A percentile compares a stretch with the other conserved stretches of the same genome.
Evolutionary conservation across 2,888 invertebrate species (phyloP).

Genomic region (Drosophila eohydei): DNA sequence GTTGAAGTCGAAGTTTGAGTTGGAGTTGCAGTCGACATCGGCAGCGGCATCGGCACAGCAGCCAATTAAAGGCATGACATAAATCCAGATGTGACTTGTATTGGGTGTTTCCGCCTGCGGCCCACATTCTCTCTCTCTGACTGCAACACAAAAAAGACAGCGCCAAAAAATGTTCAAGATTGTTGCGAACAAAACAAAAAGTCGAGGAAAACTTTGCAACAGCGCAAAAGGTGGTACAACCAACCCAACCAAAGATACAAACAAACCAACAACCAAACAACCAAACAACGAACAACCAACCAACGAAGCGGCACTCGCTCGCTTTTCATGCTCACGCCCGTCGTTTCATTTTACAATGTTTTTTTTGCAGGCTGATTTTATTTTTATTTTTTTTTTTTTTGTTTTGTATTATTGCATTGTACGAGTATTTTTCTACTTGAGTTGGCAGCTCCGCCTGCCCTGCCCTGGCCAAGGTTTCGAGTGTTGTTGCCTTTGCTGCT

Average conservation of each 20-base stretch:
- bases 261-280: constrained; percentile 19
- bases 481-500: constrained; percentile 43
- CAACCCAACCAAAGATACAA: constrained; percentile 25
- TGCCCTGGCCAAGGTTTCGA: constrained; percentile 47
- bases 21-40: constrained; percentile 17
- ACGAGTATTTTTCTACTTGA: constrained; percentile 80
- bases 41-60: constrained; percentile 74
- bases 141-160: constrained; percentile 59
- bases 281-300: constrained; percentile 16
- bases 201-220: constrained; percentile 70
- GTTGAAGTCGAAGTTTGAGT: constrained; percentile 20
- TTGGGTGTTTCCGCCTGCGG: constrained; percentile 85
- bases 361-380: constrained; percentile 4
- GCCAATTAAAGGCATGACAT: constrained; percentile 85
- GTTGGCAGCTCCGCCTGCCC: constrained; percentile 68
- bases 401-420: constrained; percentile 71
- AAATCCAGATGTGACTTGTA: constrained; percentile 85
- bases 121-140: constrained; percentile 68
- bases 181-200: constrained; percentile 74
- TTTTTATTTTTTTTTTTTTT: constrained; percentile 12
- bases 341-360: constrained; percentile 51
- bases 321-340: constrained; percentile 78
- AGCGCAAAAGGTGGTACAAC: constrained; percentile 37
- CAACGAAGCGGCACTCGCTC: constrained; percentile 48
- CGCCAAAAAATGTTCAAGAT: constrained; percentile 77